Evolutionary conservation across 1,140 invertebrate species (phyloP), one percentile per base, ranked within the genome.

Genomic region (Lepidurus packardi): DNA sequence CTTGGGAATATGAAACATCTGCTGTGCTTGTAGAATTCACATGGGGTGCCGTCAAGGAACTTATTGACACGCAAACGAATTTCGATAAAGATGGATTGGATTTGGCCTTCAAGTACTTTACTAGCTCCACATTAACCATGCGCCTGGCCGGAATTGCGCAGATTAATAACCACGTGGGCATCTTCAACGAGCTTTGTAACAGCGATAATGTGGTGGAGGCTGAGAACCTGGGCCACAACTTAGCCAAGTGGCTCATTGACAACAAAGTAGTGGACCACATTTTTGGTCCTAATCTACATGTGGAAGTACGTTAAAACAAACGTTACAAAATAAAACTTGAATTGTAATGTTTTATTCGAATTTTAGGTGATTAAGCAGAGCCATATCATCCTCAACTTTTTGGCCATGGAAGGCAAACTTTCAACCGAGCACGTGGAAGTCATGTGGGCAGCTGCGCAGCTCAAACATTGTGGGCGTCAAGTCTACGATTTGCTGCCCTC

Each of bases 251-350:
- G 95, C 85, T 98, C 7, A 91, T 94, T 0, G 90, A 92, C 74
- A 94, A 96, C 84, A 93, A 95, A 83, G 95, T 98, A 76, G 93
- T 98, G 81, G 92, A 95, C 82, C 94, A 97, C 83, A 91, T 98
- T 53, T 98, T 97, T 88, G 95, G 95, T 47, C 96, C 95, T 73
- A 98, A 98, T 88, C 87, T 97, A 77, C 96, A 98, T 86, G 94
- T 97, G 44, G 95, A 97, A 88, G 91, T 94, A 84, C 86, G 81
- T 81, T 25, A n/a, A 42, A 42, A 21, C 73, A 10, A 34, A 34
- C 34, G 34, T 34, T 34, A 34, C 34, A 34, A 34, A 34, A 34
- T 3, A 4, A 34, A 34, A 34, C 34, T 34, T 2, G 34, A 4
- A 2, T 34, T 4, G 3, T 34, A 34, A 34, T 34, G 3, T 4